Conservation (phyloP, 1,140 invertebrate species). For the Nilaparvata lugens region DNA sequence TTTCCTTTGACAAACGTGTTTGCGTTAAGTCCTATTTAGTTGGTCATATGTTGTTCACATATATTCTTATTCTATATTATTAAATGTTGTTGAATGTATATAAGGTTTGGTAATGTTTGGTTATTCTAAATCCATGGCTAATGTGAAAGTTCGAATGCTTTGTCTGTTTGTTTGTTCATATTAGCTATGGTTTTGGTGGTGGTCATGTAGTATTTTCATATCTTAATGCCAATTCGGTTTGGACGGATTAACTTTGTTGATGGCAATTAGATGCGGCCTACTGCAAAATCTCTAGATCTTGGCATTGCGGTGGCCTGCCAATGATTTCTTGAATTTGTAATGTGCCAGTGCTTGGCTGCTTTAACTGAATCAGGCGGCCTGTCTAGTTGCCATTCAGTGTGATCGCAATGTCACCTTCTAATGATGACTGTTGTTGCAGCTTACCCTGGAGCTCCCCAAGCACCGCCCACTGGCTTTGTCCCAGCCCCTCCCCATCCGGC, state of each 20-base stretch:
- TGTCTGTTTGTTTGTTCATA: conserved; percentile 3
- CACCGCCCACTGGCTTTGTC: neutral
- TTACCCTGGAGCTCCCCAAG: neutral
- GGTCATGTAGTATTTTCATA: neutral
- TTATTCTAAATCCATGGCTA: conserved; percentile 2
- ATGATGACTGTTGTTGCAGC: neutral
- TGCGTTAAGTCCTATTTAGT: neutral
- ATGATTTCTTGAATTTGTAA: too few relatives aligned
- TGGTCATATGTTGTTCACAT: neutral
- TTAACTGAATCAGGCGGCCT: neutral
- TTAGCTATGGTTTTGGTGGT: conserved; percentile 4
- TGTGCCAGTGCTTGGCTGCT: too few relatives aligned
- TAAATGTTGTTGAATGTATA: conserved; percentile 2
- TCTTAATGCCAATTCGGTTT: conserved; percentile 1
- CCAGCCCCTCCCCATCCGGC: neutral
- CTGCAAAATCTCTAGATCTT: neutral
- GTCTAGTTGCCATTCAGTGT: neutral
- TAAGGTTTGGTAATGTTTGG: conserved; percentile 3
- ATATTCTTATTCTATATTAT: neutral
- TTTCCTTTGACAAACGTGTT: neutral
- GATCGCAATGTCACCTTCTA: neutral
- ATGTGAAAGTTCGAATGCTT: conserved; percentile 2
- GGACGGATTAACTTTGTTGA: neutral
- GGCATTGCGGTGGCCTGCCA: too few relatives aligned
- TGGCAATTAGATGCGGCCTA: conserved; percentile 1